These are phyloP conservation scores for Rhingia campestris DNA, from an alignment of 2,888 invertebrate species.

Conservation along the genomic window DNA sequence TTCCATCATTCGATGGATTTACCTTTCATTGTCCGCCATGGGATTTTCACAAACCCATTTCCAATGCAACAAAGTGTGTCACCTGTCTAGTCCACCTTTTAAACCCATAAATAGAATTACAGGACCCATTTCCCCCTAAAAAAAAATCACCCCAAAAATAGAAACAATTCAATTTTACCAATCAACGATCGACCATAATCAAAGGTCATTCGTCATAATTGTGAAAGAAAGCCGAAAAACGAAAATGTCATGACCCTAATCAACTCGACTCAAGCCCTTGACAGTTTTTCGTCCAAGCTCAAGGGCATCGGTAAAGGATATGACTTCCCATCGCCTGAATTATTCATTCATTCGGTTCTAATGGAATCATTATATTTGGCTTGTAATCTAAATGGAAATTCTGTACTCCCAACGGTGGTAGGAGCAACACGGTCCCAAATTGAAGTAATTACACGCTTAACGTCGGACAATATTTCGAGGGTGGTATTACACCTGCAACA, in stretches of 20 bases:
- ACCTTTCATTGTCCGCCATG: background rate
- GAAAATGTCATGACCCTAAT: conserved; percentile 53
- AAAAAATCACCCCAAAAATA: background rate
- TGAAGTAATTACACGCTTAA: conserved; percentile 20
- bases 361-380: conserved; percentile 50
- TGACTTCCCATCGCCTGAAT: conserved; percentile 21
- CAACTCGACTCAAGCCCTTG: conserved; percentile 24
- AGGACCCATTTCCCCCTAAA: background rate
- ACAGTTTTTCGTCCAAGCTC: conserved; percentile 6
- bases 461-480: background rate
- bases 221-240: conserved; percentile 25
- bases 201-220: conserved; percentile 53
- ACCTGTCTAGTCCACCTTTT: conserved; percentile 12
- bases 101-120: conserved; percentile 14
- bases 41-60: background rate
- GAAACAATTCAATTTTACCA: conserved; percentile 50
- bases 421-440: background rate
- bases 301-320: background rate
- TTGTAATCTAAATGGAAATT: conserved; percentile 56
- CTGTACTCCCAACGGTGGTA: background rate
- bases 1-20: background rate
- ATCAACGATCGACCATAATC: conserved; percentile 27
- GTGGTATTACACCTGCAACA: conserved; percentile 3
- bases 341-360: conserved; percentile 36
- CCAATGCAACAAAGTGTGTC: background rate